Conservation (phyloP, 2,113 vertebrate species). For the Accipiter cooperii region DNA sequence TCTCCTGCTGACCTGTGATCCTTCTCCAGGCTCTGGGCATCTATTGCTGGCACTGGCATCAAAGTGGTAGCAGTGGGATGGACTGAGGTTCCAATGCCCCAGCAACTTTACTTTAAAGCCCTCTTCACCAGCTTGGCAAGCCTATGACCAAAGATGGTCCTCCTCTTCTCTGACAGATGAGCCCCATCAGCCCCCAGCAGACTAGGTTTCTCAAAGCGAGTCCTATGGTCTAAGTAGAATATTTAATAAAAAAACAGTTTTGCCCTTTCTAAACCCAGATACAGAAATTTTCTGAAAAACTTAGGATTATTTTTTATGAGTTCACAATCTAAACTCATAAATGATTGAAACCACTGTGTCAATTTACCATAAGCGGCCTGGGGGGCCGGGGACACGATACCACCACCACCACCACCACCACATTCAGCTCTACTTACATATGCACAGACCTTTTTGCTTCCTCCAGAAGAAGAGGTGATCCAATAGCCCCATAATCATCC, state of each 20-base stretch:
- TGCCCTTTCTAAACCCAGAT: not conserved
- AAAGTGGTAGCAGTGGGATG: too few species aligned
- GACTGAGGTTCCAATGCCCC: too few species aligned
- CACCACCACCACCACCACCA: not conserved
- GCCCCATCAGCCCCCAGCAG: too few species aligned
- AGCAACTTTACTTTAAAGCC: too few species aligned
- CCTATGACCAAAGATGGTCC: too few species aligned
- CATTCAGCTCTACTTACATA: not conserved
- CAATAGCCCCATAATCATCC: not conserved
- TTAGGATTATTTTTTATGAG: not conserved
- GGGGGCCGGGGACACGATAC: not conserved
- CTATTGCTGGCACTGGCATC: too few species aligned
- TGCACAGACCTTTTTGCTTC: not conserved
- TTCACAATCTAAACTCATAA: not conserved
- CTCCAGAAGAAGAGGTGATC: slow-evolving; percentile 14
- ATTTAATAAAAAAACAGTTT: not conserved
- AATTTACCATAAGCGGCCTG: not conserved
- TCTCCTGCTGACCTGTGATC: too few species aligned
- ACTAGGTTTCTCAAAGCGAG: too few species aligned
- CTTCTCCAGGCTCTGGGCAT: too few species aligned
- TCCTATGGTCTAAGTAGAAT: not conserved
- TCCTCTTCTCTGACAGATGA: too few species aligned
- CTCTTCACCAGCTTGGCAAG: too few species aligned
- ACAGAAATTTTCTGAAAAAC: not conserved
- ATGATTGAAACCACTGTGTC: not conserved